Evolutionary conservation across 1,140 invertebrate genomes (phyloP).

Genomic region (Cyphomyrmex costatus): DNA sequence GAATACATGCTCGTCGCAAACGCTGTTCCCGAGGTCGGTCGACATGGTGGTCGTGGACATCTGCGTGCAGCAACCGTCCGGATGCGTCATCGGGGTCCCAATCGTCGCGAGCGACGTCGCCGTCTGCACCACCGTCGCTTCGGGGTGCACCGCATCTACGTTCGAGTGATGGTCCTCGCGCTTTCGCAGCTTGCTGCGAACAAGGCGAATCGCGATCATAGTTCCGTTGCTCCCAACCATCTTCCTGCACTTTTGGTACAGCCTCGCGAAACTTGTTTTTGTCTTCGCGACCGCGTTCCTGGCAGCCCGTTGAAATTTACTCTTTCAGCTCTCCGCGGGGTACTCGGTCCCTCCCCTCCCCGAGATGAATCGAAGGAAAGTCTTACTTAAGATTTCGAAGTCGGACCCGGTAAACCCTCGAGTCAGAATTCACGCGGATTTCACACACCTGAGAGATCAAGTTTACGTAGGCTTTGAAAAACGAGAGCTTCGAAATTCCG

Average conservation of each 20-base stretch:
- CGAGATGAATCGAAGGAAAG: no score
- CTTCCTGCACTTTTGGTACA: slow-evolving; percentile 85
- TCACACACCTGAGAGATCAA: neutral
- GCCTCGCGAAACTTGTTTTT: slow-evolving; percentile 77
- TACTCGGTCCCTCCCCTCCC: no score
- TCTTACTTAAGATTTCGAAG: no score
- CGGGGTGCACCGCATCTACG: slow-evolving; percentile 88
- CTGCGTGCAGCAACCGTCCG: slow-evolving; percentile 74
- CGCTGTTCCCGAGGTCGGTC: slow-evolving; percentile 70
- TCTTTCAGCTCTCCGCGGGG: slow-evolving; percentile 17
- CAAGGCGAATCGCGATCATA: slow-evolving; percentile 94
- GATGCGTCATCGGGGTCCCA: slow-evolving; percentile 63
- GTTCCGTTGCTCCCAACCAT: slow-evolving; percentile 94
- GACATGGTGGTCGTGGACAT: slow-evolving; percentile 71
- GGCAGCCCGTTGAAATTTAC: neutral
- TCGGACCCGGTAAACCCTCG: no score
- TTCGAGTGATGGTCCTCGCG: slow-evolving; percentile 91
- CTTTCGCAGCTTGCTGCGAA: slow-evolving; percentile 95
- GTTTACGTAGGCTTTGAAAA: neutral
- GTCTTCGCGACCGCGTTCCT: slow-evolving; percentile 63
- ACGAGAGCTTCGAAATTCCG: neutral
- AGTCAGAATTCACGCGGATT: neutral
- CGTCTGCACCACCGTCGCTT: slow-evolving; percentile 88
- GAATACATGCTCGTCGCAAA: slow-evolving; percentile 78
- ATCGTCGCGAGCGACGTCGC: slow-evolving; percentile 79